These are phyloP conservation scores for Chionoecetes opilio DNA, from an alignment of 1,140 invertebrate genomes.

Conservation along the genomic window DNA sequence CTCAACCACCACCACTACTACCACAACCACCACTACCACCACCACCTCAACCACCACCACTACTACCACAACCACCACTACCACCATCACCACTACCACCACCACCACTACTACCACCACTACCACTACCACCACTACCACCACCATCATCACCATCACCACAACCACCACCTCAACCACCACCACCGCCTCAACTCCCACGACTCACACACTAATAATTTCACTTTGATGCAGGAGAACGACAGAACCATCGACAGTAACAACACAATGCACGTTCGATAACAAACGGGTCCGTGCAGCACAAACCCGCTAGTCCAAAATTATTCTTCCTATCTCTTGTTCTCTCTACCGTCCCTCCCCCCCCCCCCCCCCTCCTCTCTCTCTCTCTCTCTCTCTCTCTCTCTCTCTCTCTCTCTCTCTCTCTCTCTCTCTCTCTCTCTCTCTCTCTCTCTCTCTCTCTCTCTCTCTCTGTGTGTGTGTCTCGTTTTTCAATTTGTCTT, in stretches of 20 bases:
- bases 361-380: neutral
- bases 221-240: neutral
- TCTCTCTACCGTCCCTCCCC: neutral
- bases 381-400: neutral
- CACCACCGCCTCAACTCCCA: too few relatives aligned
- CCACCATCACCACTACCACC: too few relatives aligned
- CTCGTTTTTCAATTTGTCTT: neutral
- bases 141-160: too few relatives aligned
- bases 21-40: too few relatives aligned
- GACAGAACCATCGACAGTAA: neutral
- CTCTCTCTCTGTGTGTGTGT: neutral
- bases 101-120: too few relatives aligned
- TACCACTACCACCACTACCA: too few relatives aligned
- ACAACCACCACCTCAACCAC: too few relatives aligned
- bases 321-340: constrained; percentile 14
- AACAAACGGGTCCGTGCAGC: neutral
- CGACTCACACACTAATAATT: neutral
- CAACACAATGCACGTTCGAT: neutral
- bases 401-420: neutral
- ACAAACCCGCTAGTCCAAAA: constrained; percentile 22
- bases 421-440: constrained; percentile 7
- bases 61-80: too few relatives aligned
- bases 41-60: too few relatives aligned
- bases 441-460: constrained; percentile 27
- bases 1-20: too few relatives aligned